Conservation (phyloP, 2,797 vertebrate species). For the Melanotaenia maccullochi region DNA sequence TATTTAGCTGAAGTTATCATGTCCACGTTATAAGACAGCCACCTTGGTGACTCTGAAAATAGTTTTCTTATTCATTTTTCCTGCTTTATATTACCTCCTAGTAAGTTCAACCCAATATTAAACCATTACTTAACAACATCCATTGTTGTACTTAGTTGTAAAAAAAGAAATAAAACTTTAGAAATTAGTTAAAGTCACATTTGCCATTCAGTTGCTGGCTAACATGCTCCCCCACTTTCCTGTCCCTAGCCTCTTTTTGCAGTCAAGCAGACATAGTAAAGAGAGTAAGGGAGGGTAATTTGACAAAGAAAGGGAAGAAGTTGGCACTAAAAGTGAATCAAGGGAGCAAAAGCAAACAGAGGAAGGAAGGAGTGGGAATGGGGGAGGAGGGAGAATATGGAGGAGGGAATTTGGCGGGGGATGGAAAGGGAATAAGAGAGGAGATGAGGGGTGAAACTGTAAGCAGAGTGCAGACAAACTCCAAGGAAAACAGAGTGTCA, state of each 20-base stretch:
- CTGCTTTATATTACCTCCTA: not conserved
- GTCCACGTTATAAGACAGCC: not conserved
- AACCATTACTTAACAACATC: conserved; percentile 15
- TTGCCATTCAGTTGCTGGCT: conserved; percentile 42
- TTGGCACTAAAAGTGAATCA: conserved; percentile 77
- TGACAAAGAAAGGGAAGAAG: conserved; percentile 72
- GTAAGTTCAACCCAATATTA: not conserved
- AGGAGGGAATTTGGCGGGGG: conserved; percentile 66
- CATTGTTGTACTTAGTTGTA: conserved; percentile 14
- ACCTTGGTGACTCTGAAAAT: not conserved
- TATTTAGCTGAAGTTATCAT: too few species aligned
- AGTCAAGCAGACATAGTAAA: conserved; percentile 59
- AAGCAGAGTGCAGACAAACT: conserved; percentile 53
- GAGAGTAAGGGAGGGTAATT: conserved; percentile 59
- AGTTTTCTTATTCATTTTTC: not conserved
- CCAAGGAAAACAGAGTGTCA: conserved; percentile 76
- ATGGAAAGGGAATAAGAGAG: conserved; percentile 49
- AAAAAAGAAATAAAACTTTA: conserved; percentile 12
- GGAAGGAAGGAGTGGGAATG: conserved; percentile 79
- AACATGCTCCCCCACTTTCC: conserved; percentile 26
- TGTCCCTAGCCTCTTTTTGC: conserved; percentile 43
- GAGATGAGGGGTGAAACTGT: conserved; percentile 51
- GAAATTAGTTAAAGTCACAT: conserved; percentile 30
- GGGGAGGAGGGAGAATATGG: conserved; percentile 65
- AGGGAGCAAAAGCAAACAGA: conserved; percentile 81